phyloP scores from a whole-genome alignment of 2,113 vertebrate species.

The Chlamydotis undulata region DNA sequence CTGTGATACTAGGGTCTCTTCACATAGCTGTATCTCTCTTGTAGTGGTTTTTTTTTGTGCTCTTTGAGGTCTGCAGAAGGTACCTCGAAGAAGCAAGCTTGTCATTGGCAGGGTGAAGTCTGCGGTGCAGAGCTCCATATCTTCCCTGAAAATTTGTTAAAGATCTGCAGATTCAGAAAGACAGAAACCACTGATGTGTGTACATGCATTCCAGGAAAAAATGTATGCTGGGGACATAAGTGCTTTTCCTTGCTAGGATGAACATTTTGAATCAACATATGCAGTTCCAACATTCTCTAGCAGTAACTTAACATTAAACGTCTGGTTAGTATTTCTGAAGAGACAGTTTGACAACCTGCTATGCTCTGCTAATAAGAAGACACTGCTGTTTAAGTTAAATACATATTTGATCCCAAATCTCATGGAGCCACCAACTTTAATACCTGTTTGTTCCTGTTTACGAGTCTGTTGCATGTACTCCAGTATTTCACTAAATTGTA shows the following conservation, averaged over 20 bases:
- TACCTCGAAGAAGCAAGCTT: not conserved
- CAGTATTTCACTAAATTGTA: not conserved
- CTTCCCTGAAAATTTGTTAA: not conserved
- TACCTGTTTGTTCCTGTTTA: not conserved
- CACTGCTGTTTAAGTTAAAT: slow-evolving; percentile 26
- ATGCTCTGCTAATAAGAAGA: slow-evolving; percentile 11
- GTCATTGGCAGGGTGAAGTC: not conserved
- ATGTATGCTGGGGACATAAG: not conserved
- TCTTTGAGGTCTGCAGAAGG: not conserved
- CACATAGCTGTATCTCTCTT: not conserved
- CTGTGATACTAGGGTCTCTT: not conserved
- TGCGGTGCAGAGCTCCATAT: not conserved
- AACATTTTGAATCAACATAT: slow-evolving; percentile 50
- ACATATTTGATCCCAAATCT: not conserved
- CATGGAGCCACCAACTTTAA: not conserved
- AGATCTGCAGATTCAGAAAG: slow-evolving; percentile 13
- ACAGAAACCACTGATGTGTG: not conserved
- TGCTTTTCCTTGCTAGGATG: slow-evolving; percentile 33
- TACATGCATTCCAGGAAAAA: slow-evolving; percentile 16
- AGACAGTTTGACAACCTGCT: slow-evolving; percentile 34
- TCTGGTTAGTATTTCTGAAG: slow-evolving; percentile 50
- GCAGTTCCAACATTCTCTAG: slow-evolving; percentile 9
- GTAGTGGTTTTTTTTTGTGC: not conserved
- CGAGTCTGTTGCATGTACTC: not conserved
- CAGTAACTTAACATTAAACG: slow-evolving; percentile 35